Conservation (phyloP, 1,140 invertebrate genomes). For the Bicyclus anynana region DNA sequence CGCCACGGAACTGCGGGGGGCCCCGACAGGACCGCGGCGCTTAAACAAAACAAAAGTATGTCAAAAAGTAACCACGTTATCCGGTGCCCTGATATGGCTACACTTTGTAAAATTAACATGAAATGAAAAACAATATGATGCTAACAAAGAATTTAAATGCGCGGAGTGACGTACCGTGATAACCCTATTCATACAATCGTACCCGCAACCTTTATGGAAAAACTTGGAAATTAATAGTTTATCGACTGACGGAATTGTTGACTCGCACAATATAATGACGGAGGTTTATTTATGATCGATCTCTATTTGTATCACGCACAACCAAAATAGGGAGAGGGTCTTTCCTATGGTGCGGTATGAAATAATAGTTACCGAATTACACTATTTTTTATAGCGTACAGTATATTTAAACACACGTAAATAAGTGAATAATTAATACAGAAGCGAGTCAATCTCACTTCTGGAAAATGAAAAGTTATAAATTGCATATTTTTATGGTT, state of each 20-base stretch:
- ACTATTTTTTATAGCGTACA: conserved; percentile 11
- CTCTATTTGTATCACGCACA: conserved; percentile 63
- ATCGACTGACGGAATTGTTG: conserved; percentile 44
- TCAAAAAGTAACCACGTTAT: conserved; percentile 37
- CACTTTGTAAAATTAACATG: conserved; percentile 17
- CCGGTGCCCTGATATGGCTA: conserved; percentile 22
- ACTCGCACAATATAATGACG: conserved; percentile 57
- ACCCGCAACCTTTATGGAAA: conserved; percentile 42
- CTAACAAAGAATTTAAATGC: conserved; percentile 18
- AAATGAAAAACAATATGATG: conserved; percentile 7
- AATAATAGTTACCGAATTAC: conserved; percentile 37
- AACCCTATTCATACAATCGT: background rate
- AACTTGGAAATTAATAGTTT: conserved; percentile 59
- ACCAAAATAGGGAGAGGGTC: conserved; percentile 45
- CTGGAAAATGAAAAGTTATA: conserved; percentile 35
- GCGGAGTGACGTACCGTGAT: conserved; percentile 16
- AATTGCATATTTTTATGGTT: conserved; percentile 29
- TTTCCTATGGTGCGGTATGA: conserved; percentile 33
- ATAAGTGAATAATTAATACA: conserved; percentile 38
- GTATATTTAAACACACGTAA: conserved; percentile 65
- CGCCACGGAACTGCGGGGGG: conserved; percentile 47
- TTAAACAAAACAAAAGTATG: conserved; percentile 53
- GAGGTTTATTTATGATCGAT: conserved; percentile 34
- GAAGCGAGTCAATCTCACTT: conserved; percentile 36
- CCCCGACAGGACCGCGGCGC: conserved; percentile 50